Conservation (phyloP, 53 echinoderm and acorn worm genomes). For the Holothuria scabra region DNA sequence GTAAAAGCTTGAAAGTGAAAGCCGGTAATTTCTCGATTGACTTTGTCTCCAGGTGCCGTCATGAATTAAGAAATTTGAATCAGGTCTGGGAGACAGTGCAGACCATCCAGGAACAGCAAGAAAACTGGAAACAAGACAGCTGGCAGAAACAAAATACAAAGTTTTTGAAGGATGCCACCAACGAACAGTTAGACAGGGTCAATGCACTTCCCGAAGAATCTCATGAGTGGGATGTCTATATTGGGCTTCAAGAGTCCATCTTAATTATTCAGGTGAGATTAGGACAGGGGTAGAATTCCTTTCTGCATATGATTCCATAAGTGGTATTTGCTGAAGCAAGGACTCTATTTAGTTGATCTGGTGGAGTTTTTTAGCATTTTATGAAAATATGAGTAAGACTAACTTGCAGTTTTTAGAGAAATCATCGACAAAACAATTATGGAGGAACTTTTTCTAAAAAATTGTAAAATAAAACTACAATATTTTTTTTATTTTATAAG, state of each 20-base stretch:
- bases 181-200: conserved; percentile 73
- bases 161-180: conserved; percentile 82
- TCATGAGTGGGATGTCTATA: conserved; percentile 86
- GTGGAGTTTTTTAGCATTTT: too few relatives aligned
- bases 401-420: too few relatives aligned
- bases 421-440: too few relatives aligned
- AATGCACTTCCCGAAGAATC: conserved; percentile 79
- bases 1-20: neutral
- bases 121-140: conserved; percentile 88
- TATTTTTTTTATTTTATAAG: too few relatives aligned
- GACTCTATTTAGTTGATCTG: too few relatives aligned
- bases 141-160: conserved; percentile 98
- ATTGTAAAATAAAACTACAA: too few relatives aligned
- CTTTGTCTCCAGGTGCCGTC: conserved; percentile 67
- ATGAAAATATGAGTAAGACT: too few relatives aligned
- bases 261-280: conserved; percentile 87
- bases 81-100: conserved; percentile 93
- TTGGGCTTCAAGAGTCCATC: conserved; percentile 88
- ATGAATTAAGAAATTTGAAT: conserved; percentile 87
- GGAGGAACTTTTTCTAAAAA: too few relatives aligned
- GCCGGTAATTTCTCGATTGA: neutral
- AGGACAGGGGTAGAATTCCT: too few relatives aligned
- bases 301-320: too few relatives aligned
- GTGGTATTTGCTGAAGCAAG: too few relatives aligned
- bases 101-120: conserved; percentile 81